phyloP scores from a whole-genome alignment of 2,888 invertebrate genomes.

The Hirtodrosophila duncani region DNA sequence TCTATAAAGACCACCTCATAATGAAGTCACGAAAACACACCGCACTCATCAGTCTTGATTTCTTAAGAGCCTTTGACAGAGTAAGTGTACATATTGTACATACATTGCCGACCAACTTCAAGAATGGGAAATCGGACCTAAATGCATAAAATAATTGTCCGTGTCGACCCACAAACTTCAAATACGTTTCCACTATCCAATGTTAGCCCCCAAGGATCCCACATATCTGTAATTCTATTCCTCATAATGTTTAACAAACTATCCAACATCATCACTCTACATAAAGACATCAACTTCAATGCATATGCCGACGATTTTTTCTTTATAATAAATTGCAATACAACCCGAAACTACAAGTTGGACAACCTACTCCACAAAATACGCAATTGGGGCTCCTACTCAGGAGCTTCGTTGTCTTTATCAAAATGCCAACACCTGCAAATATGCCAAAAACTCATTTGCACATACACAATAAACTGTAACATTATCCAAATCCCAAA shows the following conservation, averaged over 20 bases:
- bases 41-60: too few relatives aligned
- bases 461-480: neutral
- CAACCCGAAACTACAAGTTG: neutral
- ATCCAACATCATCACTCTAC: neutral
- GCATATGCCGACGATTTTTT: constrained; percentile 2
- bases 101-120: neutral
- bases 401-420: constrained; percentile 1
- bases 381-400: constrained; percentile 3
- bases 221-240: constrained; percentile 1
- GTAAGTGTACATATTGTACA: constrained; percentile 2
- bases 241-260: constrained; percentile 2
- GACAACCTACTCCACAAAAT: neutral
- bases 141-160: too few relatives aligned
- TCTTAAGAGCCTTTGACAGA: constrained; percentile 2
- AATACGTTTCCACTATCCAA: too few relatives aligned
- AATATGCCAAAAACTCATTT: constrained; percentile 1
- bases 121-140: constrained; percentile 3
- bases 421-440: constrained; percentile 7
- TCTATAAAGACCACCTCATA: too few relatives aligned
- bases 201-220: neutral
- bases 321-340: neutral
- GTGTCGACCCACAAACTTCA: too few relatives aligned
- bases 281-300: neutral
- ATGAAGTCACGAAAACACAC: too few relatives aligned
- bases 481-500: neutral